Evolutionary conservation across 2,888 invertebrate species (phyloP), one percentile per base, ranked within the genome.

Genomic region (Heteromyza rotundicornis): DNA sequence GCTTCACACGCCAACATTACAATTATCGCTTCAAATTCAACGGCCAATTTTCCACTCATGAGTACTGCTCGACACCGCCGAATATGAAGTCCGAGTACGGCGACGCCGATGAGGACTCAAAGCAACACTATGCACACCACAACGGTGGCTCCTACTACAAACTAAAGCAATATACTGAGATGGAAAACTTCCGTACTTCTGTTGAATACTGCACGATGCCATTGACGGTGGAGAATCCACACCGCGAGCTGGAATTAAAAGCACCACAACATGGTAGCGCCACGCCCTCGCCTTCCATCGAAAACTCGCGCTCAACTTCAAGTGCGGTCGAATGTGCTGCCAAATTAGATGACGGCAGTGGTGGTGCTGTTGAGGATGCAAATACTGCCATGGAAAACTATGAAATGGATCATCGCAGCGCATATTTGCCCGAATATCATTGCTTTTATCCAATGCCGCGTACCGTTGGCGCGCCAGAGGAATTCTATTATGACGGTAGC

Each of bases 131-230:
- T 61, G 65, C 47, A 54, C 40, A 62, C 59, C 49, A 57, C 19
- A 64, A 68, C 44, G 59, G 53, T 19, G 68, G 73, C 44, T 20
- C 2, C 2, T 70, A 68, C 35, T 75, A 72, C 44, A 76, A 73
- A 60, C 67, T 77, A 47, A 74, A 72, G 49, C 73, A 72, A 58
- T 73, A 70, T 53, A 72, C 75, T 0, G 71, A 71, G 63, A 70
- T 74, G 51, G 71, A 75, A 50, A 73, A 78, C 64, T 77, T 77
- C 40, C 72, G 69, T 1, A 67, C 75, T 10, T 64, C 70, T 7
- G 68, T 72, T 19, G 74, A 77, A 49, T 71, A 68, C 64, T 70
- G 76, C 16, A 68, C 77, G 19, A 67, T 72, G 69, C 75, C 71
- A 57, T 69, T 68, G 58, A 73, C 66, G 54, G 73, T 74, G 57